Conservation (phyloP, 2,797 vertebrate species). For the Peromyscus attwateri region DNA sequence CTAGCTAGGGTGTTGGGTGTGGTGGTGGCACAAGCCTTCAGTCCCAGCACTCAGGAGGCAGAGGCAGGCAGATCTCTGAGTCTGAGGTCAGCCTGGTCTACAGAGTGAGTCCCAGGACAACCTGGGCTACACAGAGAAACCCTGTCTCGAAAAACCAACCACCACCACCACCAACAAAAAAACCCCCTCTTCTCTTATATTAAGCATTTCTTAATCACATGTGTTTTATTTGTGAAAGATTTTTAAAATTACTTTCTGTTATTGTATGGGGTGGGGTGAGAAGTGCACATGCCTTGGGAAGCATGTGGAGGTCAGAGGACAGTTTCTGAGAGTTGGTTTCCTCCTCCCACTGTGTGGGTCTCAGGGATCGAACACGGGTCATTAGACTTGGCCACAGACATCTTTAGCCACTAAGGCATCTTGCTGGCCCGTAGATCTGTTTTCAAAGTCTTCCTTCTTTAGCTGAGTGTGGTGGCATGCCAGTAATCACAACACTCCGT, state of each 20-base stretch:
- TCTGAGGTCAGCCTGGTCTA: neutral
- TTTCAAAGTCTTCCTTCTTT: slow-evolving; percentile 55
- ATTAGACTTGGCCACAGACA: neutral
- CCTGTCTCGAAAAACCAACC: neutral
- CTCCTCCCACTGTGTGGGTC: neutral
- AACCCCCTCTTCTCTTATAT: neutral
- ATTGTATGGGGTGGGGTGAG: neutral
- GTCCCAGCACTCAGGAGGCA: neutral
- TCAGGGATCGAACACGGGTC: neutral
- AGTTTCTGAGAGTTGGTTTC: neutral
- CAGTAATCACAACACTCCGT: neutral
- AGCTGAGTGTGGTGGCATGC: neutral
- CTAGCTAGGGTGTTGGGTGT: neutral
- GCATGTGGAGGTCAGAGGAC: neutral
- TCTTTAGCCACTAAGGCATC: neutral
- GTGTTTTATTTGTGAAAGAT: neutral
- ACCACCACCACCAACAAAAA: neutral
- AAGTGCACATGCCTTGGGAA: neutral
- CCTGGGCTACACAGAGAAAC: neutral
- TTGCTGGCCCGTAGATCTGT: neutral
- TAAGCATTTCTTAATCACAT: neutral
- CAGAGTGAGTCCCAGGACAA: neutral
- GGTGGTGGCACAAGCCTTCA: neutral
- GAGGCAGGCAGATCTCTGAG: neutral
- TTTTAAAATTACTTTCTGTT: neutral